Evolutionary conservation across 2,113 vertebrate genomes (phyloP).

Genomic region (Eulemur macaco): DNA sequence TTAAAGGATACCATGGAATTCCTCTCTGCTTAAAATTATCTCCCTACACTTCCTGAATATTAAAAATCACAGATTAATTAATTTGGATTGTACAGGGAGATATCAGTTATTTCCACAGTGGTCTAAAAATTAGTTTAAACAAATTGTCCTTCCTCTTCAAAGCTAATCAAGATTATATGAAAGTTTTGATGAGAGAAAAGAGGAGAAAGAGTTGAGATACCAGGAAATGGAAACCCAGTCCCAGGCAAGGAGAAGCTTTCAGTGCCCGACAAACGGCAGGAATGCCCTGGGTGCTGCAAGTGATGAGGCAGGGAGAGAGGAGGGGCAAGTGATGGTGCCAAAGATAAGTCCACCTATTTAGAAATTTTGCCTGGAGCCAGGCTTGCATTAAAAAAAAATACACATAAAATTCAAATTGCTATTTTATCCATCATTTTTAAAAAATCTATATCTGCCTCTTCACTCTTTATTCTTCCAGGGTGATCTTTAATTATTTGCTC

Average conservation of each 20-base stretch:
- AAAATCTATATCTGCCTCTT: neutral
- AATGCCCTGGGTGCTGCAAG: neutral
- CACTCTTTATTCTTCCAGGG: neutral
- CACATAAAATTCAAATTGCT: neutral
- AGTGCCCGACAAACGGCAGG: neutral
- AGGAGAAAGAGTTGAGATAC: neutral
- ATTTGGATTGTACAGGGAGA: neutral
- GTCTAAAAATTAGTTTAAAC: neutral
- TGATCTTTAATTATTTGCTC: neutral
- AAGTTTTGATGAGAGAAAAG: neutral
- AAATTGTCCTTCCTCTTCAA: neutral
- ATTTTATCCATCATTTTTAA: neutral
- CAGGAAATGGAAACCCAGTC: neutral
- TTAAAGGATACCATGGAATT: neutral
- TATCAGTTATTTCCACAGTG: neutral
- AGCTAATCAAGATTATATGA: neutral
- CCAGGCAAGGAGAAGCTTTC: neutral
- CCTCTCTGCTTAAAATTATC: neutral
- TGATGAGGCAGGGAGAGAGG: accelerated
- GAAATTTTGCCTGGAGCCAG: neutral
- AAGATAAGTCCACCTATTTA: neutral
- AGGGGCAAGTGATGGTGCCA: neutral
- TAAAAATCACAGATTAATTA: neutral
- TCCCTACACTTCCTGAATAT: neutral
- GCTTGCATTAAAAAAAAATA: neutral